Percentiles rank a stretch among this genome's conserved stretches.
These are phyloP conservation scores for Zophobas morio DNA, from an alignment of 1,140 invertebrate species.

Conservation along the genomic window DNA sequence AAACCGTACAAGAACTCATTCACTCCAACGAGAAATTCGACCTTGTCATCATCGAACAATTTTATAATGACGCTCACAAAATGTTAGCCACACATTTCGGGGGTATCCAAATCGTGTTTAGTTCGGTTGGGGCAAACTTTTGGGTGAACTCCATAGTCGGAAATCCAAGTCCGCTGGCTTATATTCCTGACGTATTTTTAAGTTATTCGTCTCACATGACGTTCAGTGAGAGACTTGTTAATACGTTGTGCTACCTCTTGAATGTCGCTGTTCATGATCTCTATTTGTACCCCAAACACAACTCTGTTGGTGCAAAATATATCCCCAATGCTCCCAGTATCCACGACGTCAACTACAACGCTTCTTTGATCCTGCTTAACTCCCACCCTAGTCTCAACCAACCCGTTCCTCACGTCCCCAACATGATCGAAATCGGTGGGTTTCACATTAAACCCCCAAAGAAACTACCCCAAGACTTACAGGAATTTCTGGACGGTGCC, in stretches of 20 bases:
- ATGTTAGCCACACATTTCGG: no score
- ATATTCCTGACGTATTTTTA: constrained; percentile 69
- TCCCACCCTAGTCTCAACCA: constrained; percentile 47
- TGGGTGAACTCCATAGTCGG: constrained; percentile 40
- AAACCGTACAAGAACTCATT: no score
- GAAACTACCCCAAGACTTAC: constrained; percentile 65
- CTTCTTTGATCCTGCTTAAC: constrained; percentile 49
- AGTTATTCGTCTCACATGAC: constrained; percentile 71
- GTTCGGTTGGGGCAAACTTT: no score
- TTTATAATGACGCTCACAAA: no score
- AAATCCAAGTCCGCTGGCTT: constrained; percentile 69
- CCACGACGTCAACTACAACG: constrained; percentile 32
- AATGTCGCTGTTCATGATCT: constrained; percentile 28
- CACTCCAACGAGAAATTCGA: no score
- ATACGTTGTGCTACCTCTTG: constrained; percentile 49
- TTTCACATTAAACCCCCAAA: constrained; percentile 66
- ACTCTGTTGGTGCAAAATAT: constrained; percentile 27
- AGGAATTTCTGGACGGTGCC: constrained; percentile 70
- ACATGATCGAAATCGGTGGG: constrained; percentile 69
- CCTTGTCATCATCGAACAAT: no score
- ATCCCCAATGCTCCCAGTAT: constrained; percentile 45
- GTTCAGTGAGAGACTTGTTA: constrained; percentile 65
- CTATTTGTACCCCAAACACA: constrained; percentile 39
- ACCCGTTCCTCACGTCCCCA: constrained; percentile 70
- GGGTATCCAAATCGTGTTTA: no score